Percentiles rank a stretch among this genome's conserved stretches.
phyloP scores from a whole-genome alignment of 1,140 invertebrate species.

The Agrypnia vestita region DNA sequence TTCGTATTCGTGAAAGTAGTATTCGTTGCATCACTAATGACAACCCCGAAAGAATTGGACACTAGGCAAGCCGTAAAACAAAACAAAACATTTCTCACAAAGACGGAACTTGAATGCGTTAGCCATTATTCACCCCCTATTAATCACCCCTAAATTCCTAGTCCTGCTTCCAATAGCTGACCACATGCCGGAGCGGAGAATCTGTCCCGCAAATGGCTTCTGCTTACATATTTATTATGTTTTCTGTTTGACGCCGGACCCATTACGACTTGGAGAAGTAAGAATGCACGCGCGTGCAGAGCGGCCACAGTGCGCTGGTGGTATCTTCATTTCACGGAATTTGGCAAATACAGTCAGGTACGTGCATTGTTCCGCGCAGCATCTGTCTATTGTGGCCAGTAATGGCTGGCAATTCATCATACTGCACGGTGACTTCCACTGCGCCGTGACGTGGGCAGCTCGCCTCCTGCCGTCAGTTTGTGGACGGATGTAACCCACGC shows the following conservation, averaged over 20 bases:
- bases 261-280: slow-evolving; percentile 4
- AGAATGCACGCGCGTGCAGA: slow-evolving; percentile 1
- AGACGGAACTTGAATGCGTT: too few relatives aligned
- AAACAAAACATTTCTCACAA: too few relatives aligned
- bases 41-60: too few relatives aligned
- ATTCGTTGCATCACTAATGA: too few relatives aligned
- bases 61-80: too few relatives aligned
- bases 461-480: neutral
- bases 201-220: neutral
- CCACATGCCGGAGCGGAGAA: neutral
- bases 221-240: slow-evolving; percentile 10
- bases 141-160: slow-evolving; percentile 8
- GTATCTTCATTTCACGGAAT: slow-evolving; percentile 61
- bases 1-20: too few relatives aligned
- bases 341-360: slow-evolving; percentile 49
- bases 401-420: slow-evolving; percentile 60
- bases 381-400: slow-evolving; percentile 58
- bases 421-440: slow-evolving; percentile 44
- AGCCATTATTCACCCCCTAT: neutral
- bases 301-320: slow-evolving; percentile 52
- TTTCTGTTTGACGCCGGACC: slow-evolving; percentile 14
- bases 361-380: slow-evolving; percentile 51
- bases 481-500: slow-evolving; percentile 1
- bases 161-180: neutral
- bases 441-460: neutral